Evolutionary conservation across 2,888 invertebrate genomes (phyloP), one percentile per base, ranked within the genome.

Genomic region (Parnassius orleans): DNA sequence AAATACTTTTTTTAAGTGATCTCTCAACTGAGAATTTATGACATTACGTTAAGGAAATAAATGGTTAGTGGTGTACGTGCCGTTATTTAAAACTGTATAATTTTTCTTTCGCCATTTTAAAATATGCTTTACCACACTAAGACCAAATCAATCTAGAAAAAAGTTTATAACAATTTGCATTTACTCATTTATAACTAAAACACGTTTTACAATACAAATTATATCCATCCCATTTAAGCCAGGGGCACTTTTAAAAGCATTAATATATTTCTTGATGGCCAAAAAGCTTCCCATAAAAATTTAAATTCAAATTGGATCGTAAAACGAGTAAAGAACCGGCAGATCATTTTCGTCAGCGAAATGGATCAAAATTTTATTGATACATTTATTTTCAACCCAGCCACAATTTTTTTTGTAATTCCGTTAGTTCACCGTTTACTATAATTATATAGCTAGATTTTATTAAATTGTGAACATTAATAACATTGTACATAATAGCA

Each of bases 221-320:
- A 33, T 33, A 33, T 33, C 7, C 33, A 33, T 33, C 33, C 33
- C 33, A 33, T 7, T 33, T 33, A 52, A 54, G 53, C 11, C 60
- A 11, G 10, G 24, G n/a, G 54, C 44, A 44, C 61, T 64, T 56
- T 53, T 62, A 65, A 64, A 58, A 60, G 43, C n/a, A 47, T 33
- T 62, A 62, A 62, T 65, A 57, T 65, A 63, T 65, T 66, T 66
- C 66, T 65, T 63, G 62, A 60, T 63, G 62, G 56, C 62, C 65
- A 62, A 68, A 67, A 66, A 64, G 67, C 65, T 63, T 65, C 69
- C 63, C 68, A 65, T 63, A 50, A 65, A 73, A 66, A 65, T 69
- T 68, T 65, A 67, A 70, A 68, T 72, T 69, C 67, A 67, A 73
- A 76, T 75, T 77, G 73, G 72, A 68, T 72, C 72, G 74, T 77